phyloP scores from a whole-genome alignment of 37 sponge, comb jelly and placozoan genomes.

The Crambe crambe region DNA sequence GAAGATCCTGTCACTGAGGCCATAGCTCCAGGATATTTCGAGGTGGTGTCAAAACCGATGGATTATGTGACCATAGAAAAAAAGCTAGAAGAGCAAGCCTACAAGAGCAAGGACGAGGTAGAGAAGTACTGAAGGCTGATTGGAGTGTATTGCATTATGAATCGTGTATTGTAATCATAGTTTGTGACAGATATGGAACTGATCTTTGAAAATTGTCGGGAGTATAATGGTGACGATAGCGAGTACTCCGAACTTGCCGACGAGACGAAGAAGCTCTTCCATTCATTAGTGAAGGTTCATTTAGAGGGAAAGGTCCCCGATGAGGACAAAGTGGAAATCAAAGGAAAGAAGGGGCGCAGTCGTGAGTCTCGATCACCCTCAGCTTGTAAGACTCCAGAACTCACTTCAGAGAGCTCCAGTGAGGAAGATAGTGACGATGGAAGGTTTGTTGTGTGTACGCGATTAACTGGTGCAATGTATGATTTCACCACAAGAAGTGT shows the following conservation, averaged over 20 bases:
- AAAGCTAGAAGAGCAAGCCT: constrained; percentile 55
- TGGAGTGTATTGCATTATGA: not conserved
- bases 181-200: constrained; percentile 69
- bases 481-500: not conserved
- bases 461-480: not conserved
- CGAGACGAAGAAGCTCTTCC: constrained; percentile 33
- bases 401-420: constrained; percentile 65
- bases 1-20: constrained; percentile 88
- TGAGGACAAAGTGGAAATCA: constrained; percentile 3
- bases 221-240: constrained; percentile 86
- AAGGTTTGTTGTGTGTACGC: not conserved
- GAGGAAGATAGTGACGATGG: constrained; percentile 59
- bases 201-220: constrained; percentile 75
- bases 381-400: constrained; percentile 44
- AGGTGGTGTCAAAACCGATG: constrained; percentile 78
- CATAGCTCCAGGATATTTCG: constrained; percentile 89
- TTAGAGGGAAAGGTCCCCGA: constrained; percentile 26
- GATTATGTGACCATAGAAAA: constrained; percentile 79
- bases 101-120: constrained; percentile 58
- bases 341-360: constrained; percentile 2
- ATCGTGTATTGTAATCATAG: constrained; percentile 10
- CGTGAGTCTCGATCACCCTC: constrained; percentile 30
- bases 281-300: constrained; percentile 47
- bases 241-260: constrained; percentile 80
- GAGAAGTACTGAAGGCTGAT: not conserved